Evolutionary conservation across 2,888 invertebrate genomes (phyloP).

Genomic region (Drosophila pseudotakahashii): DNA sequence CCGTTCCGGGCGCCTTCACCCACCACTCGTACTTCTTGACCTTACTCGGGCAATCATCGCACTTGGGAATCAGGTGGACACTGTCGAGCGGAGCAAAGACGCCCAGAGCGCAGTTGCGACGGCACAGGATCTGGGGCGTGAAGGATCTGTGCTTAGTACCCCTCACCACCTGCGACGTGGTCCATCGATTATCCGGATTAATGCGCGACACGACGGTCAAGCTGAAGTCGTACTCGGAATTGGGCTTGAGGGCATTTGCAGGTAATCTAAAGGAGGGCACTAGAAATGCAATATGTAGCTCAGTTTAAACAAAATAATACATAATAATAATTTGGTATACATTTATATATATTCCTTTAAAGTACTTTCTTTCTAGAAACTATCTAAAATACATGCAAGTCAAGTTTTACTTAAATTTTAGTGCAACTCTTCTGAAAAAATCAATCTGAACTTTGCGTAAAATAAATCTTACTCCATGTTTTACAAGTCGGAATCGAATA

Average conservation of each 20-base stretch:
- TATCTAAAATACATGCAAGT: no score
- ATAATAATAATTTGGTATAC: no score
- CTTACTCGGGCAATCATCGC: constrained; percentile 16
- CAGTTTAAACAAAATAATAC: neutral
- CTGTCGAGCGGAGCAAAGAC: constrained; percentile 10
- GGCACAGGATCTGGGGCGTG: constrained; percentile 28
- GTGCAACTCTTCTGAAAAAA: no score
- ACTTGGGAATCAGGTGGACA: constrained; percentile 16
- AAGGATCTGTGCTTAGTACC: neutral
- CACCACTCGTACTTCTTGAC: constrained; percentile 21
- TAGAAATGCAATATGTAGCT: neutral
- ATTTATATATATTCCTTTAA: no score
- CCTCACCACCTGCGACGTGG: constrained; percentile 4
- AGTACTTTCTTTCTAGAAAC: no score
- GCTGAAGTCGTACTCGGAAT: constrained; percentile 3
- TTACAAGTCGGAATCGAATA: no score
- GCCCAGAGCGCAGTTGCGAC: constrained; percentile 13
- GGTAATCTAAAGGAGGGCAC: constrained; percentile 10
- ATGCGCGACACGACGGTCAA: constrained; percentile 7
- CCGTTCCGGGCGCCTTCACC: neutral
- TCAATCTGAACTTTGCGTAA: no score
- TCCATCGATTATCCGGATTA: neutral
- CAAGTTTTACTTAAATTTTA: no score
- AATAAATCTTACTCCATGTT: no score
- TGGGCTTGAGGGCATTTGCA: neutral